A percentile compares a stretch with the other conserved stretches of the same genome.
Conservation (phyloP, 2,888 invertebrate species). For the Buathra laborator region DNA sequence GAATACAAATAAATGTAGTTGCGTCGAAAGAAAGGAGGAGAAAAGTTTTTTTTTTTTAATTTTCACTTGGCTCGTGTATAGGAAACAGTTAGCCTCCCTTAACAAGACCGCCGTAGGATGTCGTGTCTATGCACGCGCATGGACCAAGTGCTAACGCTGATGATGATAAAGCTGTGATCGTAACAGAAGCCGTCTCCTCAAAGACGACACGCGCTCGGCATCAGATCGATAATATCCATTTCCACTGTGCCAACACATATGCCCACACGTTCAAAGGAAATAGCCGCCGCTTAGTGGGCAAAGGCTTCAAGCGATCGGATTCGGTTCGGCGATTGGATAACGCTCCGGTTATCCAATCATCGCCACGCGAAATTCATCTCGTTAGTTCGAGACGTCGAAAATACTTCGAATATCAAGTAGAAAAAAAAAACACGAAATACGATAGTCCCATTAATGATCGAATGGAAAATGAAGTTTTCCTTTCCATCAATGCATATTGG, state of each 20-base stretch:
- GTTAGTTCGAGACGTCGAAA: neutral
- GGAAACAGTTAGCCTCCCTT: too few relatives aligned
- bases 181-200: conserved; percentile 38
- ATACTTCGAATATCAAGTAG: neutral
- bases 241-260: conserved; percentile 49
- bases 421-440: neutral
- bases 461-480: neutral
- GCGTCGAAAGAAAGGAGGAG: too few relatives aligned
- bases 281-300: conserved; percentile 12
- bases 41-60: too few relatives aligned
- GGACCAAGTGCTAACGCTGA: conserved; percentile 12
- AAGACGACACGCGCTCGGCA: conserved; percentile 48
- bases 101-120: neutral
- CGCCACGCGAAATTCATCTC: conserved; percentile 7
- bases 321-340: neutral
- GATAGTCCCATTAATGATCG: neutral
- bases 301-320: conserved; percentile 3
- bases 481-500: neutral
- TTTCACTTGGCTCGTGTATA: too few relatives aligned
- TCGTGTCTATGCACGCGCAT: neutral
- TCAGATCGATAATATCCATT: conserved; percentile 66
- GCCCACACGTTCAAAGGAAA: conserved; percentile 47
- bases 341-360: neutral
- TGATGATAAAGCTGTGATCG: conserved; percentile 46
- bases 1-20: too few relatives aligned